Evolutionary conservation across 2,888 invertebrate genomes (phyloP), one percentile per base, ranked within the genome.

Genomic region (Mesorhabditis belari): DNA sequence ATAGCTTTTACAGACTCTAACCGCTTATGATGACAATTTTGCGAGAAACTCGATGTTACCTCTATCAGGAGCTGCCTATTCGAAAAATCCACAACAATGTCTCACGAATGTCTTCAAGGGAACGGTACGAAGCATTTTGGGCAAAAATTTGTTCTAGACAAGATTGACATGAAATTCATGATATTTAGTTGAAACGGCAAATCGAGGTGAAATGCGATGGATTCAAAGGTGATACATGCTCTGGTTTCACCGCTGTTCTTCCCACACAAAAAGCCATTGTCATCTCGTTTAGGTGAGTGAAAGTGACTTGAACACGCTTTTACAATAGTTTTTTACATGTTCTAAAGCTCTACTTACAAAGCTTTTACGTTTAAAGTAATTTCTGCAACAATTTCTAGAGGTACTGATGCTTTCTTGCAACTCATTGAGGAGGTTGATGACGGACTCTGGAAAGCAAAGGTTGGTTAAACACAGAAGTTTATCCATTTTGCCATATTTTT

Each of bases 371-470:
- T n/a, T n/a, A n/a, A n/a, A n/a, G n/a, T n/a, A n/a, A n/a, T n/a
- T n/a, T 53, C n/a, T 19, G n/a, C n/a, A 9, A 21, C 28, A n/a
- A 29, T 53, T 62, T 73, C 55, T 63, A 75, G 75, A 61, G 73
- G 73, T 6, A 70, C 72, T 9, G 62, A 70, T 52, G 67, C 66
- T 5, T 68, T 70, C 58, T 29, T 69, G 4, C 67, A 76, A 62
- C 59, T 76, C 12, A 57, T 73, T 29, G 63, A 64, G 28, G 76
- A 76, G 57, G 71, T 69, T 23, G 66, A 71, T 58, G 52, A 73
- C 51, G 64, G 63, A 19, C 60, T 68, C 3, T 68, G 74, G 59
- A 53, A 63, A 5, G 25, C 17, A 4, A 19, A 21, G 17, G 25
- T 44, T 24, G 49, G 57, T 28, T 55, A 17, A n/a, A 55, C 60